Evolutionary conservation across 2,888 invertebrate genomes (phyloP).

Genomic region (Tridacna crocea): DNA sequence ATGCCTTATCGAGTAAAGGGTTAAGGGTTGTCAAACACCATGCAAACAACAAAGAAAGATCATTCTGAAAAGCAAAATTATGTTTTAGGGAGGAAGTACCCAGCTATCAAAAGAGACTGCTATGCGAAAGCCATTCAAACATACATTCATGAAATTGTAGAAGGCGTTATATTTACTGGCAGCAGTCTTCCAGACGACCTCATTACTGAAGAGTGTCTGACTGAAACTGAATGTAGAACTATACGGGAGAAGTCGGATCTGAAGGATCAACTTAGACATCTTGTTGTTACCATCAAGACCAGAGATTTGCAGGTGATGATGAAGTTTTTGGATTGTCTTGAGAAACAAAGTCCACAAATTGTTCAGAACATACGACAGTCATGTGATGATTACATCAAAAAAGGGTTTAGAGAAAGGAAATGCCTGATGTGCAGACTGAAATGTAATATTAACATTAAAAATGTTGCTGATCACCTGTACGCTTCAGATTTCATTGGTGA

Average conservation of each 20-base stretch:
- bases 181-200: conserved; percentile 1
- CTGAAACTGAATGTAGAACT: conserved; percentile 17
- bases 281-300: background rate
- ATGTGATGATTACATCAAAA: background rate
- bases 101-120: conserved; percentile 1
- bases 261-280: conserved; percentile 9
- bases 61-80: background rate
- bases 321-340: background rate
- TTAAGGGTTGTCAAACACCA: background rate
- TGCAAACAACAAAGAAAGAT: background rate
- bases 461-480: conserved; percentile 6
- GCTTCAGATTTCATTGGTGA: conserved; percentile 2
- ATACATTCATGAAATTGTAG: conserved; percentile 9
- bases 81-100: background rate
- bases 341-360: background rate
- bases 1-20: background rate
- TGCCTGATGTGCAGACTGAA: conserved; percentile 13
- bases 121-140: conserved; percentile 5
- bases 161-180: background rate
- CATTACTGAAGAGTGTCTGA: conserved; percentile 10
- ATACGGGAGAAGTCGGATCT: conserved; percentile 17
- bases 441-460: background rate
- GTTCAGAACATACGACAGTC: background rate
- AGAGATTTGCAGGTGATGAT: background rate
- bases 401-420: conserved; percentile 2